Evolutionary conservation across 2,888 invertebrate genomes (phyloP).

Genomic region (Nephrocerus scutellatus): DNA sequence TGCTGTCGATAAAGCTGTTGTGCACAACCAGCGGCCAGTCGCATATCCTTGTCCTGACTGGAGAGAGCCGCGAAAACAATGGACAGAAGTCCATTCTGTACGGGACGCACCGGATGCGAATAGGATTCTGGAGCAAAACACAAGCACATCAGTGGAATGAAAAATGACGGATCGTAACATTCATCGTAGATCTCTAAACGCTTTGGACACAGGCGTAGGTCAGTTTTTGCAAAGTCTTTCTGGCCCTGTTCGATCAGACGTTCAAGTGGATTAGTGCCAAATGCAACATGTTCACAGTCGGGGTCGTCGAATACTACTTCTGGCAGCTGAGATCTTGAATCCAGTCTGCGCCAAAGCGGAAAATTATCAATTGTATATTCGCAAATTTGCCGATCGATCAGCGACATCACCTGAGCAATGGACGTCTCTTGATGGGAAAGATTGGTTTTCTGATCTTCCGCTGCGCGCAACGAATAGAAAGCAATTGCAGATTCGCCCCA

Average conservation of each 20-base stretch:
- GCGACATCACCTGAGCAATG: constrained; percentile 63
- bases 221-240: constrained; percentile 24
- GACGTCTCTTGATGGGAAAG: constrained; percentile 63
- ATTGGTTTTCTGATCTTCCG: constrained; percentile 49
- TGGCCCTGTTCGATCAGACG: constrained; percentile 33
- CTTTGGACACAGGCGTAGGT: constrained; percentile 39
- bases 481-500: constrained; percentile 77
- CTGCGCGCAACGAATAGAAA: constrained; percentile 59
- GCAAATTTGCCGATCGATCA: constrained; percentile 60
- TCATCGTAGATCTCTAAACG: constrained; percentile 38
- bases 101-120: constrained; percentile 63
- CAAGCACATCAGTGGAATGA: constrained; percentile 69
- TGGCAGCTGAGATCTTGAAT: constrained; percentile 40
- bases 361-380: constrained; percentile 63
- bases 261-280: constrained; percentile 38
- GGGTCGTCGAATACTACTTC: constrained; percentile 33
- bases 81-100: constrained; percentile 63
- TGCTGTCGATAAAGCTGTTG: constrained; percentile 68
- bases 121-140: constrained; percentile 68
- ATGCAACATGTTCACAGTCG: constrained; percentile 18
- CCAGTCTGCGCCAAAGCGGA: constrained; percentile 57
- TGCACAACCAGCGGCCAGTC: constrained; percentile 67
- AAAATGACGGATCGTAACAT: constrained; percentile 76
- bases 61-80: constrained; percentile 64
- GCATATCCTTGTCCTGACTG: constrained; percentile 58